A percentile compares a stretch with the other conserved stretches of the same genome.
phyloP scores from a whole-genome alignment of 2,113 vertebrate genomes.

The Prinia subflava region DNA sequence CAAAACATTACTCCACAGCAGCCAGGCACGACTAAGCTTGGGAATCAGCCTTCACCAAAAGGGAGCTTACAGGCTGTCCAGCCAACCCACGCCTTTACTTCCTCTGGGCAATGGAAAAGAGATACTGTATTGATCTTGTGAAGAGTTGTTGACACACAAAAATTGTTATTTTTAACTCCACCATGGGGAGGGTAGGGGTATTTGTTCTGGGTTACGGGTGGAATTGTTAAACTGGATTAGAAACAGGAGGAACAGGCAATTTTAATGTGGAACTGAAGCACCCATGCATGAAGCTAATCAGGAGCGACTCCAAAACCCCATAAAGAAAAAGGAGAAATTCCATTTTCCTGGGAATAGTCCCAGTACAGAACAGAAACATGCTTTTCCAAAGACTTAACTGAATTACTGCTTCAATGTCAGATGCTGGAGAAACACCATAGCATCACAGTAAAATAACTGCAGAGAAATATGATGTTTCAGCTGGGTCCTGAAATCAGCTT shows the following conservation, averaged over 20 bases:
- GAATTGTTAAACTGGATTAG: not conserved
- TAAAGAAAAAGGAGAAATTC: not conserved
- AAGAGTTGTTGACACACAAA: not conserved
- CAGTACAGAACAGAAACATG: not conserved
- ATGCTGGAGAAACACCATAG: not conserved
- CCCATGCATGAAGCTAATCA: not conserved
- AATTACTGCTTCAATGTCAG: not conserved
- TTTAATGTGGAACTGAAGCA: not conserved
- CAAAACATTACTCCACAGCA: not conserved
- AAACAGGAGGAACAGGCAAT: not conserved
- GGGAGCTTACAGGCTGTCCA: not conserved
- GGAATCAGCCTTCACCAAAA: not conserved
- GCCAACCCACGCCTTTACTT: not conserved
- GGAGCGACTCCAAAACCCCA: not conserved
- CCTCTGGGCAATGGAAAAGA: not conserved
- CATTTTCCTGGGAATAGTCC: not conserved
- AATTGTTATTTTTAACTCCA: not conserved
- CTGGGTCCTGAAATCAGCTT: not conserved
- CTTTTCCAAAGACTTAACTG: not conserved
- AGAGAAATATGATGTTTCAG: not conserved
- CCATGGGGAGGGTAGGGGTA: not conserved
- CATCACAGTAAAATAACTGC: not conserved
- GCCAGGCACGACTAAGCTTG: not conserved
- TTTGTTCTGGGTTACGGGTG: not conserved
- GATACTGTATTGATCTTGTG: not conserved